phyloP scores from a whole-genome alignment of 2,888 invertebrate genomes.

The Rhagophthalmus giganteus region DNA sequence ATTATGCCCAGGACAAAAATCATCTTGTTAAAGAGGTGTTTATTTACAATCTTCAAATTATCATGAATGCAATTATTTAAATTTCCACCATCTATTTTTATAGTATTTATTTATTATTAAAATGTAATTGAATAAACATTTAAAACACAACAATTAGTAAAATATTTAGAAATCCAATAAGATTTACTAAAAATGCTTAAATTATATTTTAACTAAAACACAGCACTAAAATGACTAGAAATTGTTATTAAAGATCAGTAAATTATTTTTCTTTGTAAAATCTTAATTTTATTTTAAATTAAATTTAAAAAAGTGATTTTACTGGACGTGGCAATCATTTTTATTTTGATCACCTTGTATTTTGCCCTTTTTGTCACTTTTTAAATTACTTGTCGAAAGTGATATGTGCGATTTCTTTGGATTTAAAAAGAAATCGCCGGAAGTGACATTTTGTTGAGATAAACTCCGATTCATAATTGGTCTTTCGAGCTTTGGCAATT shows the following conservation, averaged over 20 bases:
- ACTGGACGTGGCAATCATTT: slow-evolving; percentile 50
- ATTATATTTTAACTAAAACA: slow-evolving; percentile 14
- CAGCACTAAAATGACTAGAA: slow-evolving; percentile 48
- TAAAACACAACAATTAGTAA: slow-evolving; percentile 41
- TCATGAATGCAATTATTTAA: slow-evolving; percentile 44
- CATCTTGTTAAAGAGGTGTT: too few species aligned
- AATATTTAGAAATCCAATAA: slow-evolving; percentile 36
- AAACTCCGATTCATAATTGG: slow-evolving; percentile 18
- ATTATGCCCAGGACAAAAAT: slow-evolving; percentile 40
- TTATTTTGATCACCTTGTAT: slow-evolving; percentile 39
- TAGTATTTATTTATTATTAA: neutral
- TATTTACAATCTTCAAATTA: neutral
- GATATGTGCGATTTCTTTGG: slow-evolving; percentile 2
- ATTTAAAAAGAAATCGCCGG: slow-evolving; percentile 1
- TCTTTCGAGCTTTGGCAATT: slow-evolving; percentile 34
- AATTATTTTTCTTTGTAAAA: slow-evolving; percentile 15
- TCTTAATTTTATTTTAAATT: neutral
- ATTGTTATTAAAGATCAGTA: too few species aligned
- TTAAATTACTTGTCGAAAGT: slow-evolving; percentile 13
- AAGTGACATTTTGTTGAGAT: slow-evolving; percentile 15
- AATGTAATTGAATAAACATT: slow-evolving; percentile 39
- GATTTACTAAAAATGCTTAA: slow-evolving; percentile 32
- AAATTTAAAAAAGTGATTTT: slow-evolving; percentile 20
- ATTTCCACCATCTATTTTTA: too few species aligned
- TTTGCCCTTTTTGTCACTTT: slow-evolving; percentile 31